Base-by-base conservation (phyloP, 2,888 invertebrate genomes). In the Limnephilus auricula region DNA sequence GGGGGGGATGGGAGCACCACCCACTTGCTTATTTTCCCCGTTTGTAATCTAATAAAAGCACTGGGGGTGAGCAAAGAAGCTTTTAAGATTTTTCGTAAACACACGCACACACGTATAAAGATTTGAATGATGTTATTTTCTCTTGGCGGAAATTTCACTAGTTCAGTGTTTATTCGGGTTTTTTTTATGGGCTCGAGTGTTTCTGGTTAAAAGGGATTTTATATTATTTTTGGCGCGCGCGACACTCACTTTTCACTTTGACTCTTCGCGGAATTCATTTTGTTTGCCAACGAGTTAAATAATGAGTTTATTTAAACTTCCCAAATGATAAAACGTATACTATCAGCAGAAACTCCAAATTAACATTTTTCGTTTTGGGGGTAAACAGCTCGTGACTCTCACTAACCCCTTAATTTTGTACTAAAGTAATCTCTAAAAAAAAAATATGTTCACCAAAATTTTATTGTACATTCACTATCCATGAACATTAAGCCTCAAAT, bases 81-180 rank as follows among this genome's bases (percentile, higher is more conserved):
- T 92, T 92, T 92, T 92, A 92, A 92, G 92, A 92, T 92, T 92
- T 92, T 92, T 90, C 89, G 90, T 85, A 92, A 90, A 92, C 82
- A 92, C 90, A 87, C 90, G 34, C 91, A 45, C 91, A 87, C 87
- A 79, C 84, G 79, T 87, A 79, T 90, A 90, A 79, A 90, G 78
- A 88, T 78, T 88, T 88, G 87, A 78, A 88, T 85, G 82, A 90
- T 84, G 50, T 85, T 85, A 90, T 79, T 86, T 90, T 79, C 80
- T 90, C 37, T 65, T 45, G 30, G 84, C 31, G 65, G 89, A 80
- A 89, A 79, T 37, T 80, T 89, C 79, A 79, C 78, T 88, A 32
- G 31, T 85, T 32, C n/a, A 18, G 31, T 88, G 78, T 78, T 88
- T 88, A 78, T 88, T 79, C 50, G 37, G 37, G n/a, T 6, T 79